A percentile compares a stretch with the other conserved stretches of the same genome.
Evolutionary conservation across 35 echinoderm and acorn worm genomes (phyloP).

Genomic region (Anneissia japonica): DNA sequence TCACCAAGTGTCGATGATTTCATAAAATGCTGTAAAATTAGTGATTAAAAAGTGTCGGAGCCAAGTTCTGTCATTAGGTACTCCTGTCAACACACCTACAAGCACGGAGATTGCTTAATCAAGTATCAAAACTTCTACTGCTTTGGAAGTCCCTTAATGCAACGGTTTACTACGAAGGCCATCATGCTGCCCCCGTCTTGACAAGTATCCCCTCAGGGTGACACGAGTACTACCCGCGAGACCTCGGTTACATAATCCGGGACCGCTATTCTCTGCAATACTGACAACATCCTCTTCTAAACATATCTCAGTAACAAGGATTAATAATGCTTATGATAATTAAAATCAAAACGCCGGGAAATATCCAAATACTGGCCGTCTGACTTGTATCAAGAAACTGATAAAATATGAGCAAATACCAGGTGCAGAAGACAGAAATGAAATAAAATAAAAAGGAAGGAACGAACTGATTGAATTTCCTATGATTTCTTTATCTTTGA

Average conservation of each 20-base stretch:
- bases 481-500: neutral
- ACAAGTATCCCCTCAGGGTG: neutral
- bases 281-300: neutral
- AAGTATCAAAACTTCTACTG: neutral
- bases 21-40: neutral
- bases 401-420: neutral
- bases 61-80: neutral
- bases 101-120: neutral
- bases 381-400: neutral
- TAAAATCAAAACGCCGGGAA: conserved; percentile 1
- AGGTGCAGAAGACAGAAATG: neutral
- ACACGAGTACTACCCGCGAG: neutral
- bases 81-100: neutral
- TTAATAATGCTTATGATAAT: neutral
- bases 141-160: neutral
- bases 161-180: neutral
- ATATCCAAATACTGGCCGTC: neutral
- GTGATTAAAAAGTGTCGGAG: neutral
- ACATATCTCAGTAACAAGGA: neutral
- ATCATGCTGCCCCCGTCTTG: neutral
- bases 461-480: neutral
- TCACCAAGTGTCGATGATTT: neutral
- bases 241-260: neutral
- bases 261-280: neutral
- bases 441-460: neutral